These are phyloP conservation scores for Oreochromis tanganicae DNA, from an alignment of 2,113 vertebrate genomes.

Conservation along the genomic window DNA sequence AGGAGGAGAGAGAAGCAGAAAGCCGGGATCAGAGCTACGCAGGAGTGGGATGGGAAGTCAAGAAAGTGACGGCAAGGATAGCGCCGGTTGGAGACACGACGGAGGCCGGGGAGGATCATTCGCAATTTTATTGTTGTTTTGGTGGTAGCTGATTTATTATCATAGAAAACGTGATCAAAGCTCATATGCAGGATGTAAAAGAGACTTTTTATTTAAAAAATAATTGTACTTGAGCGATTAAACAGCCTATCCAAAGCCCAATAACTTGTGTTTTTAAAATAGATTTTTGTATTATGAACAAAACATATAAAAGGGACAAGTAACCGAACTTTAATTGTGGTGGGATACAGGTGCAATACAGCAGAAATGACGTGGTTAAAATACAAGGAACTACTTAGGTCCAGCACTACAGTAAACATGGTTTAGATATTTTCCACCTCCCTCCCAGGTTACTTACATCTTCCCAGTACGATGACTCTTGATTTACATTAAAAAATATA, in stretches of 20 bases:
- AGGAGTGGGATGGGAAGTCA: slow-evolving; percentile 39
- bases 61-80: slow-evolving; percentile 40
- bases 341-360: neutral
- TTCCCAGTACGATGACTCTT: neutral
- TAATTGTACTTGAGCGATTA: neutral
- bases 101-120: neutral
- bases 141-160: neutral
- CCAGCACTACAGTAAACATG: neutral
- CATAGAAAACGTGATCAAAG: neutral
- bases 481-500: neutral
- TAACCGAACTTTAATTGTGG: neutral
- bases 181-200: neutral
- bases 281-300: neutral
- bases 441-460: neutral
- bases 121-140: neutral
- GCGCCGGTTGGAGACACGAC: neutral
- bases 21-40: slow-evolving; percentile 28
- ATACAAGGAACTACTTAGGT: neutral
- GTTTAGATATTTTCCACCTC: neutral
- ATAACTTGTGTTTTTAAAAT: neutral
- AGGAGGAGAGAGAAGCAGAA: neutral
- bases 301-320: neutral
- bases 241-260: neutral
- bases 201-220: neutral
- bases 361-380: neutral